Evolutionary conservation across 2,888 invertebrate genomes (phyloP), one percentile per base, ranked within the genome.

Genomic region (Operophtera brumata): DNA sequence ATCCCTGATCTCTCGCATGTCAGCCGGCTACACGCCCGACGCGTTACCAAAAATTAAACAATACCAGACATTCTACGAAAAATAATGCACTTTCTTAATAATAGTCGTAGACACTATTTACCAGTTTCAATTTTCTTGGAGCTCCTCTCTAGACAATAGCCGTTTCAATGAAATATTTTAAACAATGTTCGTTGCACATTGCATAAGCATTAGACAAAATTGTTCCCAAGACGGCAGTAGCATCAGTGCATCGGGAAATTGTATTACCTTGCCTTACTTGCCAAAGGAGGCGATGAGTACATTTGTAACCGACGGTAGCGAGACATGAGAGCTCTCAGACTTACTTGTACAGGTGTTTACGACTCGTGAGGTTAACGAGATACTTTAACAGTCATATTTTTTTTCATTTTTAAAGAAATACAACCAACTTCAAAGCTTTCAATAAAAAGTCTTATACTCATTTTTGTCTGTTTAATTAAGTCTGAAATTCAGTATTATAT

Each of bases 221-320:
- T 80, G 86, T 83, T 72, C 88, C 86, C 88, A 78, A 85, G 89
- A 83, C 75, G 78, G 85, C 78, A 80, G 77, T 86, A 78, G 69
- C 71, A 70, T 66, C 70, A 68, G 77, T 76, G 76, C 71, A 77
- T 70, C 74, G 75, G 77, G 74, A 87, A 88, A 89, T 87, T 86
- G 85, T 85, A 87, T 88, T 88, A 86, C 80, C 76, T 74, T 66
- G 73, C 70, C 74, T 73, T 79, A 73, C 77, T 75, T 71, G 73
- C 71, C 70, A 67, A 71, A 71, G 63, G 70, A 67, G 70, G 70
- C 80, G 79, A 82, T 77, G 81, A 86, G 86, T 86, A 85, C 85
- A 84, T 86, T 86, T 78, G 80, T 84, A 84, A 82, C 74, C 64
- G 65, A 62, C 67, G 69, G 77, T 80, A 81, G 78, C 75, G 67